Evolutionary conservation across 2,113 vertebrate species (phyloP).

Genomic region (Thamnophis sirtalis): DNA sequence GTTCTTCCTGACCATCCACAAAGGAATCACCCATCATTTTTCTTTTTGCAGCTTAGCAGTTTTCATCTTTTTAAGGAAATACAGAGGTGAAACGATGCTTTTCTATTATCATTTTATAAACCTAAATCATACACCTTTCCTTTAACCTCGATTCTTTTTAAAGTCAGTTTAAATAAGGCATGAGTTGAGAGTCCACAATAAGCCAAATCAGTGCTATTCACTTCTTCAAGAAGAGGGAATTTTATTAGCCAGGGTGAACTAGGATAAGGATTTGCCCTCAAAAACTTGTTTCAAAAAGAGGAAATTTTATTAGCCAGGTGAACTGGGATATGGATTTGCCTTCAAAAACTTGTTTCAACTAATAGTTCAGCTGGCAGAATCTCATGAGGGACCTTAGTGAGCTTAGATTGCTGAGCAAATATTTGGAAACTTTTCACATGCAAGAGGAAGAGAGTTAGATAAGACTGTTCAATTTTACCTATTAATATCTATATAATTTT

Average conservation of each 20-base stretch:
- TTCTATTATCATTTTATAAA: not conserved
- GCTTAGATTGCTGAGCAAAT: not conserved
- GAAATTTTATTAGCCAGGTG: not conserved
- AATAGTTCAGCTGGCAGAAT: not conserved
- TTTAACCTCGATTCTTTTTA: not conserved
- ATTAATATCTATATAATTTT: slow-evolving; percentile 23
- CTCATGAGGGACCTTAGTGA: not conserved
- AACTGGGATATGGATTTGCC: not conserved
- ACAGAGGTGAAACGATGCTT: not conserved
- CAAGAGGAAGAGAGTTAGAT: accelerated
- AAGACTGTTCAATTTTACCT: not conserved
- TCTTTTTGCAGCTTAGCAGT: not conserved
- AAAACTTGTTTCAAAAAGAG: not conserved
- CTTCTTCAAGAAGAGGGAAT: not conserved
- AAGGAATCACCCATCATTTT: not conserved
- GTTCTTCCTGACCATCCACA: not conserved
- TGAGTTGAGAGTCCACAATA: not conserved
- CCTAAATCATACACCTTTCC: not conserved
- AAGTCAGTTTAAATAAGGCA: not conserved
- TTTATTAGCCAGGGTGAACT: not conserved
- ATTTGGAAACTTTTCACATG: not conserved
- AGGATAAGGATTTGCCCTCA: not conserved
- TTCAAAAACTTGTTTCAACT: not conserved
- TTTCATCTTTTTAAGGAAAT: not conserved
- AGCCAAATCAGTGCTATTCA: not conserved